Evolutionary conservation across 2,113 vertebrate species (phyloP).

Genomic region (Mustelus asterias): DNA sequence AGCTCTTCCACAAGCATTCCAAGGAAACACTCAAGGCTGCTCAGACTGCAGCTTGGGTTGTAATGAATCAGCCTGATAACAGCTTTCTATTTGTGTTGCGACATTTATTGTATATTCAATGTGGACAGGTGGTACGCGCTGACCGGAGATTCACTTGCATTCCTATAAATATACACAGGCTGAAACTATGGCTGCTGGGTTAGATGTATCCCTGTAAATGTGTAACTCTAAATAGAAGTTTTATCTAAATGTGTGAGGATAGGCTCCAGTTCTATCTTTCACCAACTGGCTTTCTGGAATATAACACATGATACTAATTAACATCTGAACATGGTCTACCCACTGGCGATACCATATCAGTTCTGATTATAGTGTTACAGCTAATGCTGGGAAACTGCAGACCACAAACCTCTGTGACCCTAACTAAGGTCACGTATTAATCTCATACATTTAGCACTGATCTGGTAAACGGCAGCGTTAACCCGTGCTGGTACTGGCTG

Average conservation of each 20-base stretch:
- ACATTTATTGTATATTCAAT: not conserved
- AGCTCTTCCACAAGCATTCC: not conserved
- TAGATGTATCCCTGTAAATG: too few relatives aligned
- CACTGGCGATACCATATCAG: not conserved
- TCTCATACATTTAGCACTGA: not conserved
- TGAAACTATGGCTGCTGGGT: too few relatives aligned
- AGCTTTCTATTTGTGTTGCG: not conserved
- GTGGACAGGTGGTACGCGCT: not conserved
- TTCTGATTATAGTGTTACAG: not conserved
- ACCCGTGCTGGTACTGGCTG: not conserved
- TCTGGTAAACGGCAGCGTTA: not conserved
- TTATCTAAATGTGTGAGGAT: too few relatives aligned
- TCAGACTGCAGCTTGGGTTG: not conserved
- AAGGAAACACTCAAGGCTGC: not conserved
- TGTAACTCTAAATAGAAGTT: too few relatives aligned
- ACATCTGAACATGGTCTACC: too few relatives aligned
- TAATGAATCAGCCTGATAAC: not conserved
- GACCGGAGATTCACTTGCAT: too few relatives aligned
- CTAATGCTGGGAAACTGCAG: not conserved
- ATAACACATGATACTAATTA: too few relatives aligned
- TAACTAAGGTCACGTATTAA: not conserved
- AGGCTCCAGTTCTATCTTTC: too few relatives aligned
- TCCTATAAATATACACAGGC: too few relatives aligned
- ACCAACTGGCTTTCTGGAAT: too few relatives aligned
- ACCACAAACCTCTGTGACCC: not conserved